Base-by-base conservation (phyloP, 2,888 invertebrate species). In the Drosophila nr. perissopoda region DNA sequence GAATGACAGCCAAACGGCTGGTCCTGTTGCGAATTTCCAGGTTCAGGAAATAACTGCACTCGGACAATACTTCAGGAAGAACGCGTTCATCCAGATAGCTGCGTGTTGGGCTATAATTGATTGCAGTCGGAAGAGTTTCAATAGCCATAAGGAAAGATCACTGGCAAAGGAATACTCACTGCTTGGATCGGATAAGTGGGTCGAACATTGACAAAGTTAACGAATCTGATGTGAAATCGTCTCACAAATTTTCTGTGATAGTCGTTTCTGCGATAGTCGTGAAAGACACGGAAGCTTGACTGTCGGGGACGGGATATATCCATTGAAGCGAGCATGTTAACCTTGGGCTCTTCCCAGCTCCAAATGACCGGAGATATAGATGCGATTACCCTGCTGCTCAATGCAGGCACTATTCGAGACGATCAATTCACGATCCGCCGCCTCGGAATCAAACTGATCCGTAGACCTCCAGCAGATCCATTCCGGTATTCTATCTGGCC, bases 351-450 rank as follows among this genome's bases (percentile, higher is more conserved):
- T 58, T 21, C 34, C 64, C 5, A 88, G 31, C 2, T 66, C 4
- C 42, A 86, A 63, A 31, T 88, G 71, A 0, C 85, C 85, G 0
- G 84, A 86, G 0, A 85, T 11, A 40, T 83, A 85, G 33, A 87
- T 85, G 0, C 89, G 73, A 63, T 85, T 88, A 4, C 53, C 61
- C 16, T 68, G 67, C 42, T 86, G 87, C 21, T 83, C 71, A 6
- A 86, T 8, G 0, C 38, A 0, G 8, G 65, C 27, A 8, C 66
- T 74, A 8, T 76, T 66, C 34, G 86, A 81, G 0, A 56, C 27
- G 5, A 84, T 27, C 18, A 65, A 13, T 10, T 62, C 59, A 0
- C 4, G 68, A 71, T 88, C 88, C 10, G 61, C 70, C 13, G 66
- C 18, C 8, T 34, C 29, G n/a, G 88, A 86, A 0, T 49, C 53